phyloP scores from a whole-genome alignment of 2,797 vertebrate species.

The Momotus momota region DNA sequence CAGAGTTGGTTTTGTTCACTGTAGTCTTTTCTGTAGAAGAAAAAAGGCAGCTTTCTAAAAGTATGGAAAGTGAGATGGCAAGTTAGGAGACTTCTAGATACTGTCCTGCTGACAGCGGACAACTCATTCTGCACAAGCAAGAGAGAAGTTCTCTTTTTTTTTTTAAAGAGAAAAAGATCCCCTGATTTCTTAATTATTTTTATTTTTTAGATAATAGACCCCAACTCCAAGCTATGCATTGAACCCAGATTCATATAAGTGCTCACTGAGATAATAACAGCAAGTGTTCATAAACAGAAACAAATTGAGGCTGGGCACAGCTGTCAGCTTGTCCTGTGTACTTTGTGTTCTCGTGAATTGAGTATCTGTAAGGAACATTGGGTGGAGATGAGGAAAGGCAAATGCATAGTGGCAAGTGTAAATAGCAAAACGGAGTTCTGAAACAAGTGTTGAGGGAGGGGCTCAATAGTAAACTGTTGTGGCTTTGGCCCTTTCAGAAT shows the following conservation, averaged over 20 bases:
- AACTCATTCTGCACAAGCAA: not conserved
- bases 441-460: conserved; percentile 43
- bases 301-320: conserved; percentile 38
- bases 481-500: not conserved
- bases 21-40: not conserved
- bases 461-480: not conserved
- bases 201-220: not conserved
- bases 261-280: not conserved
- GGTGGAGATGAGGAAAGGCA: conserved; percentile 43
- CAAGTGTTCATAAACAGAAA: conserved; percentile 51
- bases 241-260: not conserved
- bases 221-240: not conserved
- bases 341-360: conserved; percentile 63
- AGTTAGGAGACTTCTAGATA: not conserved
- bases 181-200: not conserved
- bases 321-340: conserved; percentile 41
- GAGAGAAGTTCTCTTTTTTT: not conserved
- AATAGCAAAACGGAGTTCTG: conserved; percentile 25
- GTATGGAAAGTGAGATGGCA: not conserved
- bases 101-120: not conserved
- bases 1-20: not conserved
- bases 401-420: conserved; percentile 53
- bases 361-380: conserved; percentile 29
- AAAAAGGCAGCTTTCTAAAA: not conserved
- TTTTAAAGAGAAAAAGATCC: not conserved